Conservation (phyloP, 1,140 invertebrate genomes). For the Leptinotarsa texana region DNA sequence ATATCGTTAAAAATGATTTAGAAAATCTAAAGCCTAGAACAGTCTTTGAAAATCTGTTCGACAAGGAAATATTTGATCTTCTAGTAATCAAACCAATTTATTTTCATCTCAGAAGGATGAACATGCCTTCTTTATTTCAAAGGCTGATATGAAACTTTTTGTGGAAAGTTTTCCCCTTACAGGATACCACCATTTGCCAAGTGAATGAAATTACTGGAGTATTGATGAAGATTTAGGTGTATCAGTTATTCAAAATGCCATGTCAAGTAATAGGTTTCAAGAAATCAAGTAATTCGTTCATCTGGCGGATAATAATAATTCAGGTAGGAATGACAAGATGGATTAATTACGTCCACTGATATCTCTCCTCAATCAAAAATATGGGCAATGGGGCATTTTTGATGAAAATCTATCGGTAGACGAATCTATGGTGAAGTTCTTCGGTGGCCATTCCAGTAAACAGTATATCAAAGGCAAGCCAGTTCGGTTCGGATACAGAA, state of each 20-base stretch:
- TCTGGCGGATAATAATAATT: too few species aligned
- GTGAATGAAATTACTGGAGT: constrained; percentile 45
- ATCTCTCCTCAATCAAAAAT: too few species aligned
- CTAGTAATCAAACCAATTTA: constrained; percentile 41
- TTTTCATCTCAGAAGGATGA: constrained; percentile 48
- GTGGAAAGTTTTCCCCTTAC: constrained; percentile 45
- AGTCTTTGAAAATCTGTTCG: constrained; percentile 40
- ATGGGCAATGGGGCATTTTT: too few species aligned
- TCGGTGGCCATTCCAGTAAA: constrained; percentile 30
- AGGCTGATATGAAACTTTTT: constrained; percentile 42
- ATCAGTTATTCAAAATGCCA: neutral
- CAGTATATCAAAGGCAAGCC: constrained; percentile 44
- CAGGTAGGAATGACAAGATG: too few species aligned
- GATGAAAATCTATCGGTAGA: too few species aligned
- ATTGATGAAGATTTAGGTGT: neutral
- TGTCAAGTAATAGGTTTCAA: neutral
- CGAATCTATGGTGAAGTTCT: constrained; percentile 9
- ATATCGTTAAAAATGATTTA: too few species aligned
- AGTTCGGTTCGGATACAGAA: too few species aligned
- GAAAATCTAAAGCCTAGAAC: too few species aligned
- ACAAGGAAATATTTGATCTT: constrained; percentile 42
- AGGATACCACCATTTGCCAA: constrained; percentile 47
- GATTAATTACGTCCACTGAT: too few species aligned
- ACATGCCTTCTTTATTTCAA: constrained; percentile 43
- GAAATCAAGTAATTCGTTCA: too few species aligned